Evolutionary conservation across 2,888 invertebrate genomes (phyloP).

Genomic region (Drepana falcataria): DNA sequence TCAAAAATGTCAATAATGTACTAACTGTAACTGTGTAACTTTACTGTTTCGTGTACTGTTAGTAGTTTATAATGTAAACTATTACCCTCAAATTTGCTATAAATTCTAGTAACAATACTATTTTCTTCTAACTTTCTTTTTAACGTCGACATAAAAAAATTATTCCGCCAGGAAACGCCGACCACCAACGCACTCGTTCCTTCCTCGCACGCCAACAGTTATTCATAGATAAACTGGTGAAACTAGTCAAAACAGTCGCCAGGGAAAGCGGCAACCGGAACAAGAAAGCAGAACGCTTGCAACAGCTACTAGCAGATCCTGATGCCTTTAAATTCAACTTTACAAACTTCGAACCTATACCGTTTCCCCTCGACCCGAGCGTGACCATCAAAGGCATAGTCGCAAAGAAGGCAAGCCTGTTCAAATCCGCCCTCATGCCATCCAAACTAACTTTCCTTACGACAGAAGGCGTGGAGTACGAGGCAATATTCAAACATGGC

Average conservation of each 20-base stretch:
- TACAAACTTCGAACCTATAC: constrained; percentile 93
- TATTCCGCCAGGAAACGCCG: constrained; percentile 72
- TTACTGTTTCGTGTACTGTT: no score
- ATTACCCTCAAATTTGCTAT: no score
- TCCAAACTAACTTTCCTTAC: constrained; percentile 92
- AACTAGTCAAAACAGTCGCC: constrained; percentile 91
- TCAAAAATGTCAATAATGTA: no score
- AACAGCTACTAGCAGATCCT: constrained; percentile 88
- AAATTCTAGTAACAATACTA: no score
- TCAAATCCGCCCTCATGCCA: constrained; percentile 98
- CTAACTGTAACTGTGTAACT: no score
- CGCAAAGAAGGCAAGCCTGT: constrained; percentile 92
- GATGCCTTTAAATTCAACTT: constrained; percentile 92
- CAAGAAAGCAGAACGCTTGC: constrained; percentile 94
- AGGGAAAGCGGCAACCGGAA: constrained; percentile 94
- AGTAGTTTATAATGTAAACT: no score
- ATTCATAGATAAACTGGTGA: constrained; percentile 94
- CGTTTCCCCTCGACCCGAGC: constrained; percentile 96
- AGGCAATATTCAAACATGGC: constrained; percentile 98
- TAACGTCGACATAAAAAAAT: no score
- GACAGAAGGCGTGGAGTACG: constrained; percentile 89
- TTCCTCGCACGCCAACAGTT: constrained; percentile 91
- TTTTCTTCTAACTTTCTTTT: no score
- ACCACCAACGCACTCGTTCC: constrained; percentile 85
- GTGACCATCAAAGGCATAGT: constrained; percentile 92